Base-by-base conservation (phyloP, 2,113 vertebrate genomes). In the Clarias magur region DNA sequence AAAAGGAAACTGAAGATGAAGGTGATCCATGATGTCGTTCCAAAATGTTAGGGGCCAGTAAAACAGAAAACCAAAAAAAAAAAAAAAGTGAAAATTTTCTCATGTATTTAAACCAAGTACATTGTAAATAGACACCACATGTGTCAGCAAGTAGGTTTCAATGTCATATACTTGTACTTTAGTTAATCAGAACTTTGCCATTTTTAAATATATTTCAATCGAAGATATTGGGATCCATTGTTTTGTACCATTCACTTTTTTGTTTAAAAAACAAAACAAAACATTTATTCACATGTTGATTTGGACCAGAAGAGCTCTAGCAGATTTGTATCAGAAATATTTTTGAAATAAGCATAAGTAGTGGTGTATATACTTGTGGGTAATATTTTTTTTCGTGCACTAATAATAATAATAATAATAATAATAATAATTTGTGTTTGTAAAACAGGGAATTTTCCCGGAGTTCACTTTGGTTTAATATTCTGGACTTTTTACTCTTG, bases 21-120 rank as follows among this genome's bases (percentile, higher is more conserved):
- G 85, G 90, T 63, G 54, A 89, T 62, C 82, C 85, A 79, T 92
- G 93, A 93, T 78, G 84, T 76, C 75, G 87, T 92, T 92, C 88
- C 88, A 89, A 75, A 84, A 67, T 68, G 73, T 89, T 88, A 75
- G 92, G 89, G 93, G 93, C 92, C 93, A 93, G 93, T 89, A 54
- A 27, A 81, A 80, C 7, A 48, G 7, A 48, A 48, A 48, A 48
- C 6, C 6, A 48, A 62, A 57, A 38, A 83, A 79, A 68, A 59
- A 16, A 62, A 63, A 79, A 76, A 59, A 13, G 60, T 84, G 78
- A 17, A 88, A 48, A 8, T 48, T 85, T 88, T 87, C 85, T 72
- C 79, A 88, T 82, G 87, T 65, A 82, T 88, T 72, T 80, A 87
- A 79, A 88, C 11, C 86, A 88, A 62, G 68, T 54, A 85, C 62